Evolutionary conservation across 2,113 vertebrate species (phyloP).

Genomic region (Hirundichthys speculiger): DNA sequence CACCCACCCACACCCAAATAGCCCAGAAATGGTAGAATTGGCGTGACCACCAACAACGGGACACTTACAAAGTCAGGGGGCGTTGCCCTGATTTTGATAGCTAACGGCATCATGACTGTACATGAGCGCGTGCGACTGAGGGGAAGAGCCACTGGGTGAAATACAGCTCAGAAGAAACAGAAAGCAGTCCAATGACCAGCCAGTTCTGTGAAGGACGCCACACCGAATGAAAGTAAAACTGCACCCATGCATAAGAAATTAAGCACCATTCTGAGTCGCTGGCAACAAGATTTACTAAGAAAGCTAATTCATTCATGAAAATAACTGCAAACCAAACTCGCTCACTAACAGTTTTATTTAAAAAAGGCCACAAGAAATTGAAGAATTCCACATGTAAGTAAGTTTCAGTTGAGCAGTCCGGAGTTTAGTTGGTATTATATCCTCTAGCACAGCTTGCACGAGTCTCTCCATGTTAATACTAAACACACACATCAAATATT

Average conservation of each 20-base stretch:
- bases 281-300: conserved; percentile 16
- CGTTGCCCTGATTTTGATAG: conserved; percentile 61
- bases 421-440: conserved; percentile 67
- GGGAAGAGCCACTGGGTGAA: not conserved
- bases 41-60: conserved; percentile 59
- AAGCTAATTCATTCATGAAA: conserved; percentile 43
- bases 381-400: conserved; percentile 45
- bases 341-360: conserved; percentile 31
- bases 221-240: conserved; percentile 42
- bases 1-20: conserved; percentile 34
- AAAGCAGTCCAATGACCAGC: conserved; percentile 33
- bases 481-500: conserved; percentile 78
- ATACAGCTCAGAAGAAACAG: conserved; percentile 11
- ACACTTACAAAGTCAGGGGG: conserved; percentile 41
- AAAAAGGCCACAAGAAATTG: conserved; percentile 52
- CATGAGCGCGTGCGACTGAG: not conserved
- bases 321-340: conserved; percentile 32
- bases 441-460: conserved; percentile 46
- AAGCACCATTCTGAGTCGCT: conserved; percentile 20
- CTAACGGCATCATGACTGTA: conserved; percentile 41
- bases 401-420: conserved; percentile 68
- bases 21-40: conserved; percentile 41
- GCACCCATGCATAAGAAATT: conserved; percentile 28
- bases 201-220: conserved; percentile 21
- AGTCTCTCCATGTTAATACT: conserved; percentile 71